These are phyloP conservation scores for Acanthurus tractus DNA, from an alignment of 2,797 vertebrate species.

Conservation along the genomic window DNA sequence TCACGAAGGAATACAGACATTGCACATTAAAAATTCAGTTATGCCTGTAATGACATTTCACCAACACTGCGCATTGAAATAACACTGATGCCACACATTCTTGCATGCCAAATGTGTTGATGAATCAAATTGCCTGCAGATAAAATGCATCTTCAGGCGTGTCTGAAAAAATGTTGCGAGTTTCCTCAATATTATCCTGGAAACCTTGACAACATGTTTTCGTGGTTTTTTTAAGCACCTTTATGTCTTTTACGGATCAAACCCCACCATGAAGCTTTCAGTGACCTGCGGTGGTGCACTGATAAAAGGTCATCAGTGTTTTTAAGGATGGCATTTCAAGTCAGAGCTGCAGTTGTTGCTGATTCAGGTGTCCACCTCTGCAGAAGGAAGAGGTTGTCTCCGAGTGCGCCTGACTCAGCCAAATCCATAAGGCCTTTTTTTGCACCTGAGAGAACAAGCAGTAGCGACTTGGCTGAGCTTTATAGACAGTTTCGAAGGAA, in stretches of 20 bases:
- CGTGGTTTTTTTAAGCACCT: conserved; percentile 11
- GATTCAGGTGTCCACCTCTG: conserved; percentile 24
- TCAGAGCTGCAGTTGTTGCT: conserved; percentile 12
- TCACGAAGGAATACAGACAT: conserved; percentile 1
- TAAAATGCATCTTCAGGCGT: not conserved
- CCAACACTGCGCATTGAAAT: conserved; percentile 13
- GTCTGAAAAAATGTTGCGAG: conserved; percentile 10
- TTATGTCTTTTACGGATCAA: conserved; percentile 13
- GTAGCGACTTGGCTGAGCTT: conserved; percentile 65
- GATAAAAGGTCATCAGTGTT: conserved; percentile 45
- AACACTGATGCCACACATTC: conserved; percentile 1
- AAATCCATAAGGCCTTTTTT: conserved; percentile 58
- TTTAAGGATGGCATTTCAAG: conserved; percentile 9
- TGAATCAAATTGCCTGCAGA: conserved; percentile 2
- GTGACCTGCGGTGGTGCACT: not conserved
- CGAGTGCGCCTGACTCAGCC: conserved; percentile 46
- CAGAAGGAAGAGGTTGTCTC: conserved; percentile 16
- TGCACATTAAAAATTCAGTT: conserved; percentile 10
- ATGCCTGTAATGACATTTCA: not conserved
- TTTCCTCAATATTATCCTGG: conserved; percentile 7
- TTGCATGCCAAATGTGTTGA: not conserved
- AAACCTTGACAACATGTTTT: not conserved
- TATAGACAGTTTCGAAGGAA: conserved; percentile 63
- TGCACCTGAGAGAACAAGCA: conserved; percentile 59
- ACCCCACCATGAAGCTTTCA: conserved; percentile 7